A percentile compares a stretch with the other conserved stretches of the same genome.
Conservation (phyloP, 2,888 invertebrate genomes). For the Eupeodes luniger region DNA sequence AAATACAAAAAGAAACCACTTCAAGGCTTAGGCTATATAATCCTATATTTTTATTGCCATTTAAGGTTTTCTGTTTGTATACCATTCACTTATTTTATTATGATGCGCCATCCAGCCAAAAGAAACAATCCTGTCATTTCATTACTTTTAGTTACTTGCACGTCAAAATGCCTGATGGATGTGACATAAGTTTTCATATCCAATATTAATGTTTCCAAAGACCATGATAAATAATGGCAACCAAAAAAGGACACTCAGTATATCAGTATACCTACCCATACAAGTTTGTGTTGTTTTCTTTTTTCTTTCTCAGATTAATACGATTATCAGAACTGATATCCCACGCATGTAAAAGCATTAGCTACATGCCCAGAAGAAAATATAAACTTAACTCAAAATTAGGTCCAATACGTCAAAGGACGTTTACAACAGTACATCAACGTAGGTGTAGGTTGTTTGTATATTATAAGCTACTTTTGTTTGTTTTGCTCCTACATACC, state of each 20-base stretch:
- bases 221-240: slow-evolving; percentile 19
- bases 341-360: not conserved
- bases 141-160: slow-evolving; percentile 61
- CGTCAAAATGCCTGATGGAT: slow-evolving; percentile 70
- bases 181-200: slow-evolving; percentile 73
- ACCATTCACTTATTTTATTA: not conserved
- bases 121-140: slow-evolving; percentile 61
- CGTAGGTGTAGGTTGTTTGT: no score
- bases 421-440: no score
- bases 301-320: slow-evolving; percentile 12
- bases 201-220: slow-evolving; percentile 65
- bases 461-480: slow-evolving; percentile 1
- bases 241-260: not conserved
- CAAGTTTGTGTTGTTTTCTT: not conserved
- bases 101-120: not conserved
- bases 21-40: not conserved
- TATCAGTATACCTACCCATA: no score
- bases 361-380: not conserved
- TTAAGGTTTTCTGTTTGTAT: not conserved
- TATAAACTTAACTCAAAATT: slow-evolving; percentile 35
- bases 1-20: no score
- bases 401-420: slow-evolving; percentile 30
- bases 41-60: not conserved
- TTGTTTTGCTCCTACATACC: not conserved
- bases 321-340: slow-evolving; percentile 30